phyloP scores from a whole-genome alignment of 2,797 vertebrate species.

The Paramormyrops hopkinsi region DNA sequence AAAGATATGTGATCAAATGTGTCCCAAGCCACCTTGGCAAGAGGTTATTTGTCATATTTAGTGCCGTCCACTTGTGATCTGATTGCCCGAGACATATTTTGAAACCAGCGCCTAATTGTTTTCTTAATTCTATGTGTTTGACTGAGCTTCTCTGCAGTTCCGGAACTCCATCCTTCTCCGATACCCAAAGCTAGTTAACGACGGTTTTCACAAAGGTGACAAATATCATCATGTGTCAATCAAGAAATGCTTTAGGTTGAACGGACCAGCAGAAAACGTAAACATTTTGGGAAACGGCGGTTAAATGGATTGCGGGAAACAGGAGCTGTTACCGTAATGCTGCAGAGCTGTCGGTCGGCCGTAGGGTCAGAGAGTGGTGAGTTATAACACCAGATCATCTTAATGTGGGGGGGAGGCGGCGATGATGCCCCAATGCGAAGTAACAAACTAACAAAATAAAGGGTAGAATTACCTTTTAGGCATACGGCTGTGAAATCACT shows the following conservation, averaged over 20 bases:
- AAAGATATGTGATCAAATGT: not conserved
- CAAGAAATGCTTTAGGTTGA: not conserved
- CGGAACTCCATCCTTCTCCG: not conserved
- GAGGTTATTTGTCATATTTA: not conserved
- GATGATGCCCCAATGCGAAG: not conserved
- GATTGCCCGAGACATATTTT: not conserved
- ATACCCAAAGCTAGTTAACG: not conserved
- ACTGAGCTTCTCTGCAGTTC: not conserved
- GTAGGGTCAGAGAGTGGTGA: not conserved
- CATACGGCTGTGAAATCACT: not conserved
- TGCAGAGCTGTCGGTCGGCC: not conserved
- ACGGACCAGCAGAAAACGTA: not conserved
- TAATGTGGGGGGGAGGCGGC: not conserved
- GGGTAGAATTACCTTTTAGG: not conserved
- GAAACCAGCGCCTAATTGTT: not conserved
- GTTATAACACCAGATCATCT: not conserved
- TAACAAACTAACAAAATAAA: not conserved
- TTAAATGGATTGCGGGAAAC: not conserved
- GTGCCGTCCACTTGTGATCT: not conserved
- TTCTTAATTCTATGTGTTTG: not conserved
- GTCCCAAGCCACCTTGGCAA: not conserved
- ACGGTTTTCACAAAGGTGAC: not conserved
- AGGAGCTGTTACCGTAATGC: not conserved
- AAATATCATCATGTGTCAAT: not conserved
- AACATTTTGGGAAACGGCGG: not conserved